These are phyloP conservation scores for Lerema accius DNA, from an alignment of 1,140 invertebrate genomes.

Conservation along the genomic window DNA sequence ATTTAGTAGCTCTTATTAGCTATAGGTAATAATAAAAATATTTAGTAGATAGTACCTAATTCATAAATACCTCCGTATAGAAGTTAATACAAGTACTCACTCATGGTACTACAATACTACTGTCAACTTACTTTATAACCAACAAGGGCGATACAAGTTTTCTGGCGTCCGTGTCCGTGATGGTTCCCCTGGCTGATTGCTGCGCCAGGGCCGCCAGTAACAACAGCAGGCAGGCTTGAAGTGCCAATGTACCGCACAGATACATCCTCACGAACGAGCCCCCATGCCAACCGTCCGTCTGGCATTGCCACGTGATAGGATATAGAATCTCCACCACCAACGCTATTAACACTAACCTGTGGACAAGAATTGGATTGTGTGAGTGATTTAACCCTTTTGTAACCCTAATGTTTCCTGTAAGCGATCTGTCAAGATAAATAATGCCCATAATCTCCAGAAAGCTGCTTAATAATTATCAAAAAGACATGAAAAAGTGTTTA, in stretches of 20 bases:
- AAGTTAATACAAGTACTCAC: no score
- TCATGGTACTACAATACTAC: no score
- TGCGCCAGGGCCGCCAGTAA: conserved; percentile 86
- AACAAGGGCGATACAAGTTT: conserved; percentile 86
- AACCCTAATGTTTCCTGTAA: no score
- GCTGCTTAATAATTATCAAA: no score
- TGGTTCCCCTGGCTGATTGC: conserved; percentile 87
- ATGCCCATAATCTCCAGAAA: no score
- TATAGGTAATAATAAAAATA: no score
- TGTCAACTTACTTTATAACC: conserved; percentile 87
- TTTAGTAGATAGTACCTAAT: no score
- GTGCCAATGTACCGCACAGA: conserved; percentile 85
- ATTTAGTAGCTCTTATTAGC: no score
- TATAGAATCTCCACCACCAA: conserved; percentile 83
- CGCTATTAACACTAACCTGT: conserved; percentile 87
- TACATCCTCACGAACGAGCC: conserved; percentile 87
- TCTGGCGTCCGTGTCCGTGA: conserved; percentile 87
- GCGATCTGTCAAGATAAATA: no score
- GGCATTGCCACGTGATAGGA: conserved; percentile 84
- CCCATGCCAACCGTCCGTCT: conserved; percentile 86
- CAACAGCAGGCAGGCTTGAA: conserved; percentile 84
- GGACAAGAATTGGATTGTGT: neutral
- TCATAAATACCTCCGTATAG: no score
- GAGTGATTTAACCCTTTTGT: no score
- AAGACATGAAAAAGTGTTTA: no score